Percentiles rank a stretch among this genome's conserved stretches.
These are phyloP conservation scores for Arrhamphus sclerolepis DNA, from an alignment of 2,797 vertebrate genomes.

Conservation along the genomic window DNA sequence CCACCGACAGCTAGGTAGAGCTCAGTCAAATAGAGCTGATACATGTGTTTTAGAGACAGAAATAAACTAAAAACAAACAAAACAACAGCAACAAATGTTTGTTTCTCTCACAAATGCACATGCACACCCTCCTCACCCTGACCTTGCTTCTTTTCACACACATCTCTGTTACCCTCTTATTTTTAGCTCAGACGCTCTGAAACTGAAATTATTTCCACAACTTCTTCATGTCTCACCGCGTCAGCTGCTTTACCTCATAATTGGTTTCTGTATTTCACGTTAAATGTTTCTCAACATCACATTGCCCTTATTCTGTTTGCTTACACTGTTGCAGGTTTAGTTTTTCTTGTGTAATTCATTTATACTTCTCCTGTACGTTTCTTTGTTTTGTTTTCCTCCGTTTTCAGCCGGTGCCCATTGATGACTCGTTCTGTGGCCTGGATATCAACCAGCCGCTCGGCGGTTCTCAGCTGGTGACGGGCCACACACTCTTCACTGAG, in stretches of 20 bases:
- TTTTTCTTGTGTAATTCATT: background rate
- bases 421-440: slow-evolving; percentile 96
- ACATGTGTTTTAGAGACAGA: slow-evolving; percentile 63
- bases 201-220: slow-evolving; percentile 32
- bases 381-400: background rate
- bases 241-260: slow-evolving; percentile 39
- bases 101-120: too few species aligned
- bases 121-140: too few species aligned
- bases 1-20: slow-evolving; percentile 65
- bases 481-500: slow-evolving; percentile 91
- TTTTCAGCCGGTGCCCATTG: slow-evolving; percentile 93
- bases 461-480: slow-evolving; percentile 91
- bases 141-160: slow-evolving; percentile 7
- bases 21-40: slow-evolving; percentile 64
- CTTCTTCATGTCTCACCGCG: slow-evolving; percentile 29
- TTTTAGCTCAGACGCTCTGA: slow-evolving; percentile 29
- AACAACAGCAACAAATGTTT: too few species aligned
- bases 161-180: slow-evolving; percentile 23
- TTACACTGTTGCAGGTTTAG: background rate
- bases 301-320: background rate
- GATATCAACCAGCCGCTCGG: slow-evolving; percentile 98
- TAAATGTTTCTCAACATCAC: slow-evolving; percentile 10
- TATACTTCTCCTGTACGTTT: background rate
- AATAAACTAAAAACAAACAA: slow-evolving; percentile 52
- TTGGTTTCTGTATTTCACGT: slow-evolving; percentile 6